Evolutionary conservation across 2,113 vertebrate genomes (phyloP).

Genomic region (Dipodomys merriami): DNA sequence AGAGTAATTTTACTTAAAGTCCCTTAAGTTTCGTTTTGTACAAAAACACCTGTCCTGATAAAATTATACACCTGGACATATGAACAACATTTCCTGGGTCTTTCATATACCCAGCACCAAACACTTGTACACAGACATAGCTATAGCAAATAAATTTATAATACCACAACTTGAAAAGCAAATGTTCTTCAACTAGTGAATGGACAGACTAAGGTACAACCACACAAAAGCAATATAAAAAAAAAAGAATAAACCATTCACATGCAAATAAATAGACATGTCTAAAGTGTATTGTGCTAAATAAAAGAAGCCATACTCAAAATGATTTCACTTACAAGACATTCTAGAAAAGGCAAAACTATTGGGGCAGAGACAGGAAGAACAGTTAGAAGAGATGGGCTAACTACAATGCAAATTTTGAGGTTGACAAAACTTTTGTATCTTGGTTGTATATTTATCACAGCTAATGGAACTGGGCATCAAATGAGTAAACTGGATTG

Average conservation of each 20-base stretch:
- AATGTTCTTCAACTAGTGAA: not conserved
- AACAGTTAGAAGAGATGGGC: not conserved
- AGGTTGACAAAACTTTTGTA: not conserved
- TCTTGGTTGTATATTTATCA: not conserved
- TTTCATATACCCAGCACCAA: not conserved
- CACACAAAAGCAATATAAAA: not conserved
- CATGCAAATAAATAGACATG: not conserved
- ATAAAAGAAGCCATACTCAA: conserved; percentile 6
- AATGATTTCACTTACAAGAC: not conserved
- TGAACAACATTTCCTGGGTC: not conserved
- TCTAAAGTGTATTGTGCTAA: not conserved
- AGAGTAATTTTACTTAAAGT: not conserved
- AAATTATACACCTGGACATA: not conserved
- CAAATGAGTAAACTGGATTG: conserved; percentile 42
- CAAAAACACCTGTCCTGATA: not conserved
- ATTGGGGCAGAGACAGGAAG: not conserved
- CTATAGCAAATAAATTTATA: conserved; percentile 1
- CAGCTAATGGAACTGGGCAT: conserved; percentile 11
- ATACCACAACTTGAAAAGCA: not conserved
- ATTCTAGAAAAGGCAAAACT: not conserved
- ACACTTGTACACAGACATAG: not conserved
- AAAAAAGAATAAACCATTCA: not conserved
- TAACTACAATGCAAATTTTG: conserved; percentile 12
- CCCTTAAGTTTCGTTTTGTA: not conserved
- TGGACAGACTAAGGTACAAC: not conserved